Evolutionary conservation across 2,797 vertebrate genomes (phyloP).

Genomic region (Semotilus atromaculatus): DNA sequence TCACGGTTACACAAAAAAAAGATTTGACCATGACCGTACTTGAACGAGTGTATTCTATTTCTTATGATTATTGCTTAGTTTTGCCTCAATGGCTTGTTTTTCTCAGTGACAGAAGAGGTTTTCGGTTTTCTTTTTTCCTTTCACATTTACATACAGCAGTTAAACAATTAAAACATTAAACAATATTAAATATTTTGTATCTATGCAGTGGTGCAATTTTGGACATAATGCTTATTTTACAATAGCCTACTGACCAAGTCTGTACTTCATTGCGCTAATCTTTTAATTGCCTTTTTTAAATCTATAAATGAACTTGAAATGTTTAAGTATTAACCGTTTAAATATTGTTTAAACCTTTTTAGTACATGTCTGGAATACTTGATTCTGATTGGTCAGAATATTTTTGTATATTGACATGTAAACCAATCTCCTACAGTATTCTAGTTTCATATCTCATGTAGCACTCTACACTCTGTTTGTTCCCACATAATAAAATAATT

Average conservation of each 20-base stretch:
- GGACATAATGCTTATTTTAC: background rate
- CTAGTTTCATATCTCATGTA: background rate
- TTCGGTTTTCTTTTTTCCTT: background rate
- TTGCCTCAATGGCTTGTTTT: background rate
- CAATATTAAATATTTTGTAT: background rate
- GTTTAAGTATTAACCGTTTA: background rate
- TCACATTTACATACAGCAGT: background rate
- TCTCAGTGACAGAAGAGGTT: background rate
- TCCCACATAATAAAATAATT: background rate
- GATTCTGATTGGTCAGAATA: background rate
- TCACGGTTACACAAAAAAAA: conserved; percentile 24
- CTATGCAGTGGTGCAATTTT: background rate
- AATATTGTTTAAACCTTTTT: background rate
- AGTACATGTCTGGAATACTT: background rate
- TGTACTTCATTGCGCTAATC: background rate
- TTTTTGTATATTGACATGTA: background rate
- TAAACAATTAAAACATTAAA: too few species aligned
- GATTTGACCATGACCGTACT: conserved; percentile 23
- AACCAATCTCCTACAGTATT: background rate
- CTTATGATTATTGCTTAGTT: background rate
- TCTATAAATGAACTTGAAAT: background rate
- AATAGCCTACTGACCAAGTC: too few species aligned
- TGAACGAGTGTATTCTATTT: background rate
- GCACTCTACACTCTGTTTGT: background rate
- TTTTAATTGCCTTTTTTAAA: background rate